Base-by-base conservation (phyloP, 2,797 vertebrate genomes). In the Oceanodroma leucorhoa region DNA sequence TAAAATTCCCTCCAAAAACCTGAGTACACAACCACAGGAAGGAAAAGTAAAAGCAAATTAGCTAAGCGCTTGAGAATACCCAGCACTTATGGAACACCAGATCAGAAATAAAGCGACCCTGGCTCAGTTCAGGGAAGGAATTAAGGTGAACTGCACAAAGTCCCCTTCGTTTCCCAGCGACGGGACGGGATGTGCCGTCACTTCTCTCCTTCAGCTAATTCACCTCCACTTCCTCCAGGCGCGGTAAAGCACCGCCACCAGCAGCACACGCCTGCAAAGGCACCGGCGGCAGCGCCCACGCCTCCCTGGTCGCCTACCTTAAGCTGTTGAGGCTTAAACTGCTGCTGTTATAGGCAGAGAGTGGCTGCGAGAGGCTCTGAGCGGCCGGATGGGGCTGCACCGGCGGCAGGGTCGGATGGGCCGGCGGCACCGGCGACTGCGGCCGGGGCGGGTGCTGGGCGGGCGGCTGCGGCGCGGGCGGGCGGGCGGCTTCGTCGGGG, bases 321-420 rank as follows among this genome's bases (percentile, higher is more conserved):
- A 99, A 97, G 80, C 99, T 99, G 98, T 99, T 99, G 97, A 99
- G 98, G 97, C 98, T 99, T 81, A 99, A 97, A 96, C 98, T 98
- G 97, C 98, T 98, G 98, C 98, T 98, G 97, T 98, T 99, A 97
- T 99, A 99, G 61, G 98, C 98, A 2, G 99, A 99, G 79, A 99
- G 94, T 0, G 98, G 98, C 70, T 99, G 98, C 5, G 98, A 95
- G 58, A 99, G 98, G 97, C 98, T 98, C 96, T 98, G 98, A 2
- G 99, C 97, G 0, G 98, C 96, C 14, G 99, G 98, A 41, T 98
- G 98, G 17, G 97, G 94, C 95, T 97, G 98, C 76, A 95, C 96
- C 0, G 97, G 34, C 0, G 98, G 98, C 50, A 98, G 98, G 93
- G 91, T 97, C 3, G 94, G 97, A 62, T 98, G 98, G 5, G 96